Conservation (phyloP, 2,888 invertebrate genomes). For the Timandra comae region DNA sequence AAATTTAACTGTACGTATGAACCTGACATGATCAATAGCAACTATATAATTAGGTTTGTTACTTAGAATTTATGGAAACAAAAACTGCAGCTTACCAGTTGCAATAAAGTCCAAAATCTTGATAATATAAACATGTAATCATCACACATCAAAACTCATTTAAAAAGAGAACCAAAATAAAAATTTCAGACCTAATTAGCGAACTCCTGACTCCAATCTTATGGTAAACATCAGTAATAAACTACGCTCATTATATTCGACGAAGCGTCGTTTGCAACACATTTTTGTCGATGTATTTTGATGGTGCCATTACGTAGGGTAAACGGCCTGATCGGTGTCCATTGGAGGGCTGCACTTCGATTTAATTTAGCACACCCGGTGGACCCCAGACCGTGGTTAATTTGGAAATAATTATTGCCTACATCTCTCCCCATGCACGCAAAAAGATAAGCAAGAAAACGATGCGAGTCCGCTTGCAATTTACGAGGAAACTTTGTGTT, state of each 20-base stretch:
- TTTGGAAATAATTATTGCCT: constrained; percentile 68
- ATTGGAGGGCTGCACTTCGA: constrained; percentile 52
- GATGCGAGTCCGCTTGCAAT: constrained; percentile 2
- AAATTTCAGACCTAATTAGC: too few species aligned
- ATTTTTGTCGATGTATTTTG: constrained; percentile 65
- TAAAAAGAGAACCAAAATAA: too few species aligned
- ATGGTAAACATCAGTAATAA: constrained; percentile 8
- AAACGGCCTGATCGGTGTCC: constrained; percentile 55
- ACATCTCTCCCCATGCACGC: constrained; percentile 40
- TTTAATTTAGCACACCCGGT: constrained; percentile 68
- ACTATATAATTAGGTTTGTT: too few species aligned
- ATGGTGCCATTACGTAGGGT: constrained; percentile 60
- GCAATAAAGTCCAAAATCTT: too few species aligned
- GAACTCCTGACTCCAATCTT: too few species aligned
- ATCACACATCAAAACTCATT: too few species aligned
- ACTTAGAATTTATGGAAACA: too few species aligned
- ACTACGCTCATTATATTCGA: constrained; percentile 22
- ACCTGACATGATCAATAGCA: too few species aligned
- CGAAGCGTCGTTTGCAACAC: constrained; percentile 54
- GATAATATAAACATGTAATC: too few species aligned
- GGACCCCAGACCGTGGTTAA: constrained; percentile 53
- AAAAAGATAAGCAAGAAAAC: constrained; percentile 30
- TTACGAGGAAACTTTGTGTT: background rate
- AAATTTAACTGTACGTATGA: too few species aligned
- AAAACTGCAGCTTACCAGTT: too few species aligned